A percentile compares a stretch with the other conserved stretches of the same genome.
Evolutionary conservation across 1,140 invertebrate species (phyloP).

Genomic region (Nylanderia fulva): DNA sequence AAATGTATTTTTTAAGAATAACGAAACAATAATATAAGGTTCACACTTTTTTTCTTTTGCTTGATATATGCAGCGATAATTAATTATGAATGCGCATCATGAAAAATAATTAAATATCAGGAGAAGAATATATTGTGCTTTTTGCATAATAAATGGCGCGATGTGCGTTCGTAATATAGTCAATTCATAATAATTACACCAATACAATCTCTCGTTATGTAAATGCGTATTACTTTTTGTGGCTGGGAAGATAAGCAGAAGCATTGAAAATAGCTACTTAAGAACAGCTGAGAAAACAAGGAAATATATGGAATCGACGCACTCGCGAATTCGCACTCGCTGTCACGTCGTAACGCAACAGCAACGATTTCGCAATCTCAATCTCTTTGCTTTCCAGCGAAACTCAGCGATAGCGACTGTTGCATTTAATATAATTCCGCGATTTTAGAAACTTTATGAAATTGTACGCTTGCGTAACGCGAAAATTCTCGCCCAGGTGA

Average conservation of each 20-base stretch:
- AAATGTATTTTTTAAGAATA: not conserved
- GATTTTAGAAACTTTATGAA: conserved; percentile 66
- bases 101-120: not conserved
- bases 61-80: not conserved
- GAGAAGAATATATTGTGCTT: not conserved
- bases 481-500: conserved; percentile 56
- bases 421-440: conserved; percentile 31
- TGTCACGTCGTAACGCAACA: not conserved
- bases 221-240: not conserved
- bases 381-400: not conserved
- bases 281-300: not conserved
- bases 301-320: not conserved
- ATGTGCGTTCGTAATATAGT: too few species aligned
- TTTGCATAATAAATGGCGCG: not conserved
- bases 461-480: conserved; percentile 56
- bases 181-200: not conserved
- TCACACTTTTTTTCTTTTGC: not conserved
- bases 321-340: not conserved
- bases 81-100: not conserved
- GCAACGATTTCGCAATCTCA: conserved; percentile 20
- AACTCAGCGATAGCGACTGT: not conserved
- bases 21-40: not conserved
- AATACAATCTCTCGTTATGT: not conserved
- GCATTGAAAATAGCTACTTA: not conserved
- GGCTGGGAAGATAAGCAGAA: not conserved